These are phyloP conservation scores for Polietes domitor DNA, from an alignment of 2,888 invertebrate species.

Conservation along the genomic window DNA sequence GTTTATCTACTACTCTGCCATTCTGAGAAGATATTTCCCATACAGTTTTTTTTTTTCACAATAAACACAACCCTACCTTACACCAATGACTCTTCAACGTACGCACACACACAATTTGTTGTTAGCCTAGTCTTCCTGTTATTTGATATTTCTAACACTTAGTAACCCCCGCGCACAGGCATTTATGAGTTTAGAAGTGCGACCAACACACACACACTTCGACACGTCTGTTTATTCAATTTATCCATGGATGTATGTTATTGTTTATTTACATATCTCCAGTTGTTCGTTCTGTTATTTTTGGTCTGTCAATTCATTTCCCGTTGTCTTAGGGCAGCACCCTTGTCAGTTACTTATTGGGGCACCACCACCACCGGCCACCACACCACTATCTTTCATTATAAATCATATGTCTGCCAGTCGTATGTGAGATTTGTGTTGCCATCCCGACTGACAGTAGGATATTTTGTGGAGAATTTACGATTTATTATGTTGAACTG, in stretches of 20 bases:
- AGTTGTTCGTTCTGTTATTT: not conserved
- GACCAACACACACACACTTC: not conserved
- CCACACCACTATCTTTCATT: not conserved
- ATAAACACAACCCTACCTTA: not conserved
- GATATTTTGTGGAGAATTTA: slow-evolving; percentile 12
- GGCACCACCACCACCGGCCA: not conserved
- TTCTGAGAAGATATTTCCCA: not conserved
- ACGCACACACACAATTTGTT: not conserved
- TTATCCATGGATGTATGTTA: not conserved
- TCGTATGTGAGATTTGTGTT: too few species aligned
- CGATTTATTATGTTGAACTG: not conserved
- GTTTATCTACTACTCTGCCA: not conserved
- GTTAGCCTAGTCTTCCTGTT: slow-evolving; percentile 14
- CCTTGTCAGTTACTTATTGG: not conserved
- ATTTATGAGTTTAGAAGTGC: not conserved
- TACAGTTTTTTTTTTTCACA: not conserved
- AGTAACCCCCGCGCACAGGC: not conserved
- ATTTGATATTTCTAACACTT: slow-evolving; percentile 30
- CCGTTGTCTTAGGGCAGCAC: not conserved
- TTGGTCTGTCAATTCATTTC: slow-evolving; percentile 20
- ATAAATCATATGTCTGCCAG: not conserved
- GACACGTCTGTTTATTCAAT: not conserved
- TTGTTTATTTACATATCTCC: slow-evolving; percentile 22
- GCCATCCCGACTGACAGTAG: not conserved
- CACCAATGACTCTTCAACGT: not conserved